Evolutionary conservation across 2,888 invertebrate species (phyloP).

Genomic region (Leuctra nigra): DNA sequence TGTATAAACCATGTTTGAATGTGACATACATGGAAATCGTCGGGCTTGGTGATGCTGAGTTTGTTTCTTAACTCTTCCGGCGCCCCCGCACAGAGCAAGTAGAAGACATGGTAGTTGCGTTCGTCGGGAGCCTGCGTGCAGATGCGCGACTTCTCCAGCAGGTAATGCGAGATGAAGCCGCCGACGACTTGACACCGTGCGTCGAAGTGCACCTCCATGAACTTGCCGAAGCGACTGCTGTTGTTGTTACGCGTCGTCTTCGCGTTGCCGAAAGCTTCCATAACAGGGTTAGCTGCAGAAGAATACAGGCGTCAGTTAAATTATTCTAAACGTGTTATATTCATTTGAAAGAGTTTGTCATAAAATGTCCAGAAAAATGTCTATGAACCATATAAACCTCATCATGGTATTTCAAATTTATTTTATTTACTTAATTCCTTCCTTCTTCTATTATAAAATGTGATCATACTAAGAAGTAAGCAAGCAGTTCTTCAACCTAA

Average conservation of each 20-base stretch:
- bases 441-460: no score
- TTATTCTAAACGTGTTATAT: no score
- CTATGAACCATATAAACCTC: no score
- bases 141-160: conserved; percentile 90
- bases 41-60: conserved; percentile 71
- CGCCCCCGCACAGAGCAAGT: conserved; percentile 90
- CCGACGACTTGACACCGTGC: conserved; percentile 84
- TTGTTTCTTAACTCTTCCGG: conserved; percentile 69
- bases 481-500: no score
- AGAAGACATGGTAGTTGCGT: conserved; percentile 97
- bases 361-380: no score
- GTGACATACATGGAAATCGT: conserved; percentile 69
- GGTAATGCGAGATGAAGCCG: conserved; percentile 96
- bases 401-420: no score
- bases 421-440: no score
- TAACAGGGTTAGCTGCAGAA: conserved; percentile 76
- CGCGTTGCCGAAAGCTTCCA: conserved; percentile 96
- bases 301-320: no score
- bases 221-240: conserved; percentile 96
- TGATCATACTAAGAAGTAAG: no score
- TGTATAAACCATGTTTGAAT: no score
- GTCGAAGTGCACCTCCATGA: conserved; percentile 97
- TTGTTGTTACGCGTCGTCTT: conserved; percentile 98
- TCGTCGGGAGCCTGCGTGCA: conserved; percentile 88
- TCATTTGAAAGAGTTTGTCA: no score